Percentiles rank a stretch among this genome's conserved stretches.
These are phyloP conservation scores for Holothuria glaberrima DNA, from an alignment of 35 echinoderm and acorn worm species.

Conservation along the genomic window DNA sequence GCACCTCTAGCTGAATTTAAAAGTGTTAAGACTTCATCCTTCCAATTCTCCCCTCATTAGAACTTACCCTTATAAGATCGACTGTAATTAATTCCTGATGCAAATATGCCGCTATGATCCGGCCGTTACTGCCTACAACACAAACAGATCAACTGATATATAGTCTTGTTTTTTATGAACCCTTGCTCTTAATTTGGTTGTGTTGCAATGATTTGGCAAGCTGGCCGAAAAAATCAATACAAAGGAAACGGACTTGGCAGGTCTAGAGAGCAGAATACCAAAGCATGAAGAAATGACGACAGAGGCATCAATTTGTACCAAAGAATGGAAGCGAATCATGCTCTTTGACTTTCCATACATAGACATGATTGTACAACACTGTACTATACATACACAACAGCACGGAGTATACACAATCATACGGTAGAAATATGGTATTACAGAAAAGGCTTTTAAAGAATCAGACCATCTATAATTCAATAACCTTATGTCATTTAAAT, in stretches of 20 bases:
- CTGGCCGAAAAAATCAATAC: slow-evolving; percentile 25
- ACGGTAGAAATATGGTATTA: too few species aligned
- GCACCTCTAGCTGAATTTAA: too few species aligned
- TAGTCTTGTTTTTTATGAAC: slow-evolving; percentile 29
- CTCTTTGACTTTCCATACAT: too few species aligned
- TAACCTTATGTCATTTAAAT: too few species aligned
- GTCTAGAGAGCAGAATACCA: not conserved
- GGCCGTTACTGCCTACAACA: not conserved
- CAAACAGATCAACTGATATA: slow-evolving; percentile 1
- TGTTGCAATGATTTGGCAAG: slow-evolving; percentile 37
- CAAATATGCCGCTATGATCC: not conserved
- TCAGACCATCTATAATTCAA: too few species aligned
- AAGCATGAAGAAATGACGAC: too few species aligned
- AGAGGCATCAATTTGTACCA: too few species aligned
- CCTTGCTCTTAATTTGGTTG: slow-evolving; percentile 21
- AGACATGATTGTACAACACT: too few species aligned
- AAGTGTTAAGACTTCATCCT: not conserved
- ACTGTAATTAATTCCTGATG: slow-evolving; percentile 36
- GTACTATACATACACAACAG: too few species aligned
- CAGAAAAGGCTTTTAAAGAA: too few species aligned
- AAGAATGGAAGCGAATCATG: too few species aligned
- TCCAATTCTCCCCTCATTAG: slow-evolving; percentile 8
- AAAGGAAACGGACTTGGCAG: slow-evolving; percentile 20
- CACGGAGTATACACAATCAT: too few species aligned
- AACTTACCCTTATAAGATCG: slow-evolving; percentile 7